Conservation (phyloP, 1,140 invertebrate species). For the Chironomus striatipennis region DNA sequence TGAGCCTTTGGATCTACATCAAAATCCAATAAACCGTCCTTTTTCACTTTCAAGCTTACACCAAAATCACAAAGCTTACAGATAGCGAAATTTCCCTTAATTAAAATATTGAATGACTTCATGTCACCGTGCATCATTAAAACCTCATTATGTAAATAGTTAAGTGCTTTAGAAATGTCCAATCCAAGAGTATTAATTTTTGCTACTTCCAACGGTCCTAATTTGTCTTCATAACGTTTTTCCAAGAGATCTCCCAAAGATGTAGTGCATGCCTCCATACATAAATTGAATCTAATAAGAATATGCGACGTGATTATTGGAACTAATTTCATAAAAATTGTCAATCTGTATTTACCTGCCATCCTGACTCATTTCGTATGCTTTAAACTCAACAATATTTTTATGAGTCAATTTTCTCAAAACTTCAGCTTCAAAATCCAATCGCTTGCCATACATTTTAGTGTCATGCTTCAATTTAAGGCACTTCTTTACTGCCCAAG, state of each 20-base stretch:
- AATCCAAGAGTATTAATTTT: constrained; percentile 54
- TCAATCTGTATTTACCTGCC: constrained; percentile 38
- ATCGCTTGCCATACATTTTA: constrained; percentile 43
- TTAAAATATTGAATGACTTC: constrained; percentile 74
- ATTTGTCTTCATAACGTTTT: constrained; percentile 47
- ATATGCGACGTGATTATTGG: not conserved
- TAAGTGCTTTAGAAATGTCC: constrained; percentile 61
- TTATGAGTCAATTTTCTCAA: constrained; percentile 64
- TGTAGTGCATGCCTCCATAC: constrained; percentile 58
- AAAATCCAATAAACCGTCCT: constrained; percentile 51
- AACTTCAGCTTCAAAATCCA: constrained; percentile 58
- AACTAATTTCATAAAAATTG: not conserved
- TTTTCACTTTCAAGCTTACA: constrained; percentile 59
- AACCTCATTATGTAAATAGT: constrained; percentile 67
- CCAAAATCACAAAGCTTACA: constrained; percentile 84
- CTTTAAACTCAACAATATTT: constrained; percentile 75
- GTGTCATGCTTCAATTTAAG: constrained; percentile 34
- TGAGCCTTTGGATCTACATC: constrained; percentile 39
- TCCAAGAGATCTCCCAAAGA: constrained; percentile 66
- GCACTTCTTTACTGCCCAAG: constrained; percentile 72
- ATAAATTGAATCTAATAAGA: constrained; percentile 42
- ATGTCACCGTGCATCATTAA: constrained; percentile 72
- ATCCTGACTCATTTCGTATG: constrained; percentile 49
- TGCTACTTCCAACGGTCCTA: constrained; percentile 50
- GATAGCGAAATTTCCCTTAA: constrained; percentile 60